phyloP scores from a whole-genome alignment of 2,113 vertebrate species.

The Dicaeum eximium region DNA sequence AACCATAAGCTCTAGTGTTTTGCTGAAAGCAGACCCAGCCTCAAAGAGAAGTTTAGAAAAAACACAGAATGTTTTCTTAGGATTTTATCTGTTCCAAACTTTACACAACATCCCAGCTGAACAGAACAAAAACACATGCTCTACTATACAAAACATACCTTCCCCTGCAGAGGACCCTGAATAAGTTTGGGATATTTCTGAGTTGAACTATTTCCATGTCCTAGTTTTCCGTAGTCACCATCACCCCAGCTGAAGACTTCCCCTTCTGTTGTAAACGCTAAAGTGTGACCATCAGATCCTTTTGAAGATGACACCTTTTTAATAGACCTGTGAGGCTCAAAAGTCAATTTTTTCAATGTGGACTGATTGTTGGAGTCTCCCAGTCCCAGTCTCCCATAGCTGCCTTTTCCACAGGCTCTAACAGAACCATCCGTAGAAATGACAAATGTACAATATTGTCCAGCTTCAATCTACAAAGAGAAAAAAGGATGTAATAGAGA shows the following conservation, averaged over 20 bases:
- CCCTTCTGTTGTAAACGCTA: conserved; percentile 84
- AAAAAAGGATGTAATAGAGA: not conserved
- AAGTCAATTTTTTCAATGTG: conserved; percentile 85
- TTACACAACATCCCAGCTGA: not conserved
- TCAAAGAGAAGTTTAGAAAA: not conserved
- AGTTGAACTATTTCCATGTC: conserved; percentile 86
- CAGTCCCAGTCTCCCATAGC: conserved; percentile 82
- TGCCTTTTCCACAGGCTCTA: conserved; percentile 85
- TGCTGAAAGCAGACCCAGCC: not conserved
- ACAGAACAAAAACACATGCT: not conserved
- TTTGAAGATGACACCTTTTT: conserved; percentile 86
- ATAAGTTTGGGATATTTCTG: conserved; percentile 87
- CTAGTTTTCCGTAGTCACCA: conserved; percentile 84
- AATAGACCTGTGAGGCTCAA: conserved; percentile 84
- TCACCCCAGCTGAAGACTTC: conserved; percentile 89
- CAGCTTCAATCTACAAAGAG: conserved; percentile 81
- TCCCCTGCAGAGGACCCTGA: conserved; percentile 84
- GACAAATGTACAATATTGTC: conserved; percentile 86
- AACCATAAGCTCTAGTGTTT: not conserved
- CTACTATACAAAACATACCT: conserved; percentile 63
- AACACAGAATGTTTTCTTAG: not conserved
- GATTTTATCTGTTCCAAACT: not conserved
- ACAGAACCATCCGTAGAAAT: conserved; percentile 85
- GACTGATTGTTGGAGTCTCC: conserved; percentile 88
- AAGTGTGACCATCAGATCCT: conserved; percentile 85